Evolutionary conservation across 37 sponge, comb jelly and placozoan genomes (phyloP), one percentile per base, ranked within the genome.

Genomic region (Diacarnus erythraeanus): DNA sequence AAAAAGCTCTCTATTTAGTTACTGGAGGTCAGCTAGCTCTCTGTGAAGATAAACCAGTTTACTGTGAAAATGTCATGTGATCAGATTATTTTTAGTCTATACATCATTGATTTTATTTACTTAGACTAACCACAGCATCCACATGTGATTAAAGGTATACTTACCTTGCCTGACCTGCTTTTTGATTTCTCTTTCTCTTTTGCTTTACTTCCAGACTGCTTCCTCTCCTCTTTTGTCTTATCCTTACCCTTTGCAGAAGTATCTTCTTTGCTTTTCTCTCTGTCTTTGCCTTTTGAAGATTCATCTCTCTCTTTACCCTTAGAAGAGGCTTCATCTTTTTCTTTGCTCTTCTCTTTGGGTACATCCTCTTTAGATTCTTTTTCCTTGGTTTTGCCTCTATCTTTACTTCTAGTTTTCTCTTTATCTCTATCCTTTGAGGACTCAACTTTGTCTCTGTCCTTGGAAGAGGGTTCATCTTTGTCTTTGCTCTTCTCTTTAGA

Each of bases 261-360:
- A 25, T 21, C 71, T 29, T 80, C 40, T 57, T 38, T 82, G 65
- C 64, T 79, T 38, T 57, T 61, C 78, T 85, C 73, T 73, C 58
- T 78, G 64, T 56, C 64, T 27, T 41, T 68, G 2, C 69, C 57
- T 78, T 37, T 63, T 68, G 10, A 22, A 5, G 9, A 6, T 15
- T 25, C 64, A 29, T 25, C 21, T 61, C 5, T 15, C 5, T 61
- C 64, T 61, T 27, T 61, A 27, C 30, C 20, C 64, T 21, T 54
- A 54, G 18, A 54, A 54, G 57, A 21, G 18, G 21, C 51, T 47
- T 12, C 51, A 15, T 47, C 12, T 47, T 47, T 47, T 12, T 47
- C 51, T 47, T 15, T 15, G 6, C 51, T 12, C 12, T 47, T 47
- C 51, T 47, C 12, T 12, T 47, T 12, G 51, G 10, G 10, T 15